Evolutionary conservation across 1,140 invertebrate genomes (phyloP), one percentile per base, ranked within the genome.

Genomic region (Pseudomyrmex dendroicus): DNA sequence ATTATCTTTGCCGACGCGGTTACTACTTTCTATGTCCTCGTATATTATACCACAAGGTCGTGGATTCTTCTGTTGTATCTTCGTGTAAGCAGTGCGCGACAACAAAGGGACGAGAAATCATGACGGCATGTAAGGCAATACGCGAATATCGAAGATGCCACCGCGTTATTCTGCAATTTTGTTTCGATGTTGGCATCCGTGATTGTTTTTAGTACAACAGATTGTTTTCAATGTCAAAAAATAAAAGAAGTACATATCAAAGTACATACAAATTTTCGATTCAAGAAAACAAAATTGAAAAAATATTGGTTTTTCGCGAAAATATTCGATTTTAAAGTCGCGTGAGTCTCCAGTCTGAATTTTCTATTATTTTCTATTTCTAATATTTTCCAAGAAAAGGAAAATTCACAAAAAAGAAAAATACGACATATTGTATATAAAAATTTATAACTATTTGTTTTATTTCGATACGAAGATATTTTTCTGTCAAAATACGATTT

Each of bases 31-130:
- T 20, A 70, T 10, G 64, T 67, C 5, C 15, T 68, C 15, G 15
- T 59, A 66, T 46, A 44, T 70, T 78, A 78, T 12, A 59, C 44
- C 52, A 48, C 35, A 70, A 78, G 76, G 66, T 46, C 54, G 5
- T 13, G 59, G 15, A 48, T 50, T 2, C 15, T 4, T 46, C 35
- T 35, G 13, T 0, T 15, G 76, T 70, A 70, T 12, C 20, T 20
- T 68, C 52, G 48, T 64, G 52, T 78, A 78, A 78, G 20, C 35
- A 22, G 50, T 25, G 17, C 48, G 50, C 63, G 67, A 64, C 46
- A 17, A 68, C 50, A 64, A 83, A 74, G 82, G 68, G 73, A 68
- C 10, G 78, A 66, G 57, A 82, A 82, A 83, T 73, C 52, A 62
- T 63, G 25, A 61, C 48, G 44, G 57, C 20, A 68, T n/a, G 48